These are phyloP conservation scores for Sebastes dallii DNA, from an alignment of 2,797 vertebrate genomes.

Conservation along the genomic window DNA sequence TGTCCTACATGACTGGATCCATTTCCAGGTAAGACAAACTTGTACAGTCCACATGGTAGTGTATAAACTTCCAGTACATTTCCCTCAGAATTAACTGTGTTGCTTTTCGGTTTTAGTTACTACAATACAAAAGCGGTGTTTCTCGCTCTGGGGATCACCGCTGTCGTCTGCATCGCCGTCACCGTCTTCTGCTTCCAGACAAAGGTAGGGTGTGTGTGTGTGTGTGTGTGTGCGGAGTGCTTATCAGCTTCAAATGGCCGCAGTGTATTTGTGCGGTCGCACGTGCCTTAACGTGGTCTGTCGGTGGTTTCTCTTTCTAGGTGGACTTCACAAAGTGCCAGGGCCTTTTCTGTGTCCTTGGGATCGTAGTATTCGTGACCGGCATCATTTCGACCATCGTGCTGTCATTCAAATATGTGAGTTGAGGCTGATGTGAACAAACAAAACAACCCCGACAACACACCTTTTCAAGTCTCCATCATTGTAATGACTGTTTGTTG, in stretches of 20 bases:
- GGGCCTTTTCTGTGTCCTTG: slow-evolving; percentile 93
- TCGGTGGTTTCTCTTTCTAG: slow-evolving; percentile 64
- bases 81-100: not conserved
- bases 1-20: slow-evolving; percentile 94
- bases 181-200: slow-evolving; percentile 99
- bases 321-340: slow-evolving; percentile 96
- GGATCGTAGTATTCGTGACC: slow-evolving; percentile 91
- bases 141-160: slow-evolving; percentile 90
- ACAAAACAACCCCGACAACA: fast-evolving
- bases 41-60: fast-evolving
- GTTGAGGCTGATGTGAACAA: slow-evolving; percentile 22
- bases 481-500: not conserved
- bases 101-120: slow-evolving; percentile 74
- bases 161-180: slow-evolving; percentile 91
- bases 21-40: slow-evolving; percentile 86
- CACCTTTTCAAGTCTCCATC: not conserved
- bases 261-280: slow-evolving; percentile 54
- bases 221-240: not conserved
- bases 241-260: slow-evolving; percentile 38
- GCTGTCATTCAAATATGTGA: slow-evolving; percentile 93
- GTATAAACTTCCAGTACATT: not conserved
- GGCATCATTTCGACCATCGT: slow-evolving; percentile 91
- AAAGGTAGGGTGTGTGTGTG: slow-evolving; percentile 87
- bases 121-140: slow-evolving; percentile 89
- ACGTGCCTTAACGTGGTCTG: not conserved